Evolutionary conservation across 1,140 invertebrate species (phyloP), one percentile per base, ranked within the genome.

Genomic region (Heliconius congener): DNA sequence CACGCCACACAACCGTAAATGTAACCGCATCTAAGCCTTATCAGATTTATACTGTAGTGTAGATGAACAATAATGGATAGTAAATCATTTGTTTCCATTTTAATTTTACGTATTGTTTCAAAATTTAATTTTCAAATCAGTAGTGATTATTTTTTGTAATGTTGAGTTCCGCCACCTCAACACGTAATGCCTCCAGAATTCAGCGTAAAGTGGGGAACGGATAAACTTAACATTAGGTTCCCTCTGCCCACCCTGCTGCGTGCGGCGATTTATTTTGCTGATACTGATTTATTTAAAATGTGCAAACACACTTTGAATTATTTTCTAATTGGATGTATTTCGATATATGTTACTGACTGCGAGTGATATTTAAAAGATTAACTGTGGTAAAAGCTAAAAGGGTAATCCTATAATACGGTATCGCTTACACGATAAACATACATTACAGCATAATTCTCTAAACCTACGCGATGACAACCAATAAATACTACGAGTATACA

Each of bases 1-100:
- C 84, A 86, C 86, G 81, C 70, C 23, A 72, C 30, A 77, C 71
- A 81, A 82, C 84, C 84, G 82, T 84, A 86, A 84, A 83, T 85
- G 84, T 87, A 89, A 86, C 85, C 86, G 86, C 87, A 90, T 87
- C 85, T 82, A 86, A 86, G 80, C 89, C 89, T 91, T 87, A 84
- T 73, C 80, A 74, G 80, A 80, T 78, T 71, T 82, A 79, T 83
- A 86, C 73, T 78, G 71, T 81, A 74, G 80, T 78, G 71, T 81
- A 74, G 80, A 80, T 78, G 80, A 83, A 81, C 82, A 84, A 83
- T 83, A 80, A 82, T 60, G 72, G 46, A 71, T 77, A 27, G 60
- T 37, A 73, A 77, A 77, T 77, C 34, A 50, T 42, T 71, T 30
- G 19, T 57, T 16, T 60, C 19, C 8, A 8, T n/a, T 23, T n/a